Evolutionary conservation across 2,888 invertebrate species (phyloP), one percentile per base, ranked within the genome.

Genomic region (Tholera decimalis): DNA sequence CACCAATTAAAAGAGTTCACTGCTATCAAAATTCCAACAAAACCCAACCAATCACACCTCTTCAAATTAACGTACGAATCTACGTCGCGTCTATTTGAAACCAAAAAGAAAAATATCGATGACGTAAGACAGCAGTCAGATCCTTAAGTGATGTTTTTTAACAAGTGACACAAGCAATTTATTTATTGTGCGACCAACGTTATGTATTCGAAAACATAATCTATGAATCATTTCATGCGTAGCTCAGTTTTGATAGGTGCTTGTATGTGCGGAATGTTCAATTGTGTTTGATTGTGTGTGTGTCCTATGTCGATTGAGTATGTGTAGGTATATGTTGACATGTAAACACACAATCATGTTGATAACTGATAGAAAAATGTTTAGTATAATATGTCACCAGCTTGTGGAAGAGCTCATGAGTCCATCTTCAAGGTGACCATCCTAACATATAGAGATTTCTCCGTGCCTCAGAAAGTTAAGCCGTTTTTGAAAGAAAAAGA

Each of bases 161-260:
- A 41, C 35, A 30, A 35, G 28, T 70, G 68, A 44, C 64, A 41
- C 9, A 4, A 64, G 30, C 57, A 65, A 72, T 72, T 64, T 64
- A 58, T 58, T 58, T 43, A 13, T 22, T 53, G 30, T 46, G 18
- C 56, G 20, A 15, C n/a, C 56, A 47, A 50, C 51, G 43, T 20
- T 26, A 20, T 65, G 51, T 72, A 57, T 70, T 72, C 22, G 26
- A 58, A 72, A 65, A 72, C 65, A 24, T 30, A 13, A 49, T 35
- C 15, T 37, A 47, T 57, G 57, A 64, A 64, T 65, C 57, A 58
- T 53, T 70, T 53, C 57, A 64, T 72, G 41, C 13, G 9, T 11
- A 8, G 26, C 7, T 20, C 41, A 18, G 18, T 47, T 56, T 28
- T 39, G 20, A 47, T 66, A 26, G 39, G 9, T 26, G 18, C 22